Conservation (phyloP, 2,888 invertebrate genomes). For the Thecophora atra region DNA sequence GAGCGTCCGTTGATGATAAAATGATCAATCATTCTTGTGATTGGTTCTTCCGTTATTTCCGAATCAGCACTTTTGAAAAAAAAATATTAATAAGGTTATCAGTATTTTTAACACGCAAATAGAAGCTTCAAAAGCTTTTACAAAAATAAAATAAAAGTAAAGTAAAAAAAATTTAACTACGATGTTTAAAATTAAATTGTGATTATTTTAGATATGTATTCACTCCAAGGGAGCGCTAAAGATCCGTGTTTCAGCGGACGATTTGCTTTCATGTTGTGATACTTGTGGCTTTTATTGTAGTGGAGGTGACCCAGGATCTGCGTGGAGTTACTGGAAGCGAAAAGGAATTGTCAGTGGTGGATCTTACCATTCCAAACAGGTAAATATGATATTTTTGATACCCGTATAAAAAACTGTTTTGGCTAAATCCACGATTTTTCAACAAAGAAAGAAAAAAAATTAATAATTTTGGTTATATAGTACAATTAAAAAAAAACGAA, state of each 20-base stretch:
- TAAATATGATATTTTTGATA: too few species aligned
- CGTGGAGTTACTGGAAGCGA: conserved; percentile 86
- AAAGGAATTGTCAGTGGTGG: conserved; percentile 91
- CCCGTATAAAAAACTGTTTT: too few species aligned
- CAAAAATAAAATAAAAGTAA: not conserved
- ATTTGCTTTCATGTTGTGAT: conserved; percentile 83
- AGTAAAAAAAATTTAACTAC: too few species aligned
- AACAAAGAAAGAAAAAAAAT: too few species aligned
- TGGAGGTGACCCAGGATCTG: conserved; percentile 58
- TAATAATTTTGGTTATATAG: too few species aligned
- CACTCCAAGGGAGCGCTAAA: conserved; percentile 76
- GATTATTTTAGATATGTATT: conserved; percentile 72
- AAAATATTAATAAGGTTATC: not conserved
- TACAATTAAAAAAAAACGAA: not conserved
- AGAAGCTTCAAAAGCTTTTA: not conserved
- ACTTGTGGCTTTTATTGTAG: conserved; percentile 63
- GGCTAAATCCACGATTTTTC: too few species aligned
- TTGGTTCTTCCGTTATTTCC: too few species aligned
- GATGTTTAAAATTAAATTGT: not conserved
- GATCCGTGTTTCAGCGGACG: conserved; percentile 84
- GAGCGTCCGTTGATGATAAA: too few species aligned
- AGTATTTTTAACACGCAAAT: not conserved
- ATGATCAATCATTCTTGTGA: too few species aligned
- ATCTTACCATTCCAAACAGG: conserved; percentile 75
- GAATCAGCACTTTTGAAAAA: too few species aligned